Percentiles rank a stretch among this genome's conserved stretches.
Conservation (phyloP, 2,113 vertebrate genomes). For the Sinocyclocheilus anshuiensis region DNA sequence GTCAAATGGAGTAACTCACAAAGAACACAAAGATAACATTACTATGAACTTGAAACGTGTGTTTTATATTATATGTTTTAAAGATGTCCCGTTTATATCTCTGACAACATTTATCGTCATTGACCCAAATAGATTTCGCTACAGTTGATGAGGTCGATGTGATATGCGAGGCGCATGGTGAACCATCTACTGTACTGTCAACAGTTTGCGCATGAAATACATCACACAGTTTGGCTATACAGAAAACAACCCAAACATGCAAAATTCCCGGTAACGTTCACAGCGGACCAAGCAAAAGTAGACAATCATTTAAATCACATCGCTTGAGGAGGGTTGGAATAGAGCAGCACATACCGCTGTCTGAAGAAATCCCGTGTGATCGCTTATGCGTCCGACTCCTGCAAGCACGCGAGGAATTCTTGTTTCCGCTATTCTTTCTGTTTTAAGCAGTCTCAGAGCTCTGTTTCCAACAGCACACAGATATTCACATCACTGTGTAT, state of each 20-base stretch:
- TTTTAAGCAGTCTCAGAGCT: slow-evolving; percentile 30
- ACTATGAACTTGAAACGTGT: background rate
- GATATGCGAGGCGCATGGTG: background rate
- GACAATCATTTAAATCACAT: background rate
- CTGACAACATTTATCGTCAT: background rate
- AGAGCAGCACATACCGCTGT: slow-evolving; percentile 47
- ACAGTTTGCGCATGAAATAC: slow-evolving; percentile 38
- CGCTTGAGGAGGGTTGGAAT: background rate
- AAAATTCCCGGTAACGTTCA: background rate
- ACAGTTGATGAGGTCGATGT: background rate
- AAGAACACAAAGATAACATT: background rate
- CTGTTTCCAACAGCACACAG: slow-evolving; percentile 43
- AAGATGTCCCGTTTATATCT: background rate
- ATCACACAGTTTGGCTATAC: slow-evolving; percentile 19
- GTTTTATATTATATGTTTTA: background rate
- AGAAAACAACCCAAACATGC: background rate
- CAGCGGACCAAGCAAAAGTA: background rate
- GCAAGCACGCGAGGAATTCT: background rate
- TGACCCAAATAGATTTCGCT: background rate
- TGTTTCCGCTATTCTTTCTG: slow-evolving; percentile 31
- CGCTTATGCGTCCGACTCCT: slow-evolving; percentile 20
- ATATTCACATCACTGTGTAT: slow-evolving; percentile 51
- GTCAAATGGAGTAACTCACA: background rate
- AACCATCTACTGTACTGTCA: slow-evolving; percentile 35
- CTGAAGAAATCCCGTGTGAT: slow-evolving; percentile 34